Percentiles rank a stretch among this genome's conserved stretches.
phyloP scores from a whole-genome alignment of 2,888 invertebrate species.

The Cantharis lateralis region DNA sequence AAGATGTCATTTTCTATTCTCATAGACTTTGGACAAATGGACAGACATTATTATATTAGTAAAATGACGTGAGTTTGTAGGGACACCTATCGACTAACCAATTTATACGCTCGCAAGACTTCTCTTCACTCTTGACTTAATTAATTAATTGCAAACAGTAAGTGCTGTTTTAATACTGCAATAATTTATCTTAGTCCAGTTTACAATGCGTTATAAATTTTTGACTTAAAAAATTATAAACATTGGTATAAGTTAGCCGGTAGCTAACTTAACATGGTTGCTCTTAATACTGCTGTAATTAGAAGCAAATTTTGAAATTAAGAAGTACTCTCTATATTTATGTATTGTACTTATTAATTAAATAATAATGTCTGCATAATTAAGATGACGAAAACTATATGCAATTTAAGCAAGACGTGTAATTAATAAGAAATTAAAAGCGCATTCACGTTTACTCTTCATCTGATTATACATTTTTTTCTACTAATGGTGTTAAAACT shows the following conservation, averaged over 20 bases:
- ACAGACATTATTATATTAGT: conserved; percentile 31
- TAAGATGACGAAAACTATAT: conserved; percentile 30
- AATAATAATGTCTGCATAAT: conserved; percentile 32
- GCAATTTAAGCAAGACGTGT: conserved; percentile 27
- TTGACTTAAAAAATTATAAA: background rate
- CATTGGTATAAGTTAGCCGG: background rate
- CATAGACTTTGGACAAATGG: conserved; percentile 32
- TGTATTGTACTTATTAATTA: conserved; percentile 28
- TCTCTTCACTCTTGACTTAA: conserved; percentile 16
- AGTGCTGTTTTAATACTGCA: background rate
- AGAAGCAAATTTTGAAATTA: conserved; percentile 7
- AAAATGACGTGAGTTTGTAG: conserved; percentile 24
- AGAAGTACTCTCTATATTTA: conserved; percentile 8
- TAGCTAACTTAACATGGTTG: background rate
- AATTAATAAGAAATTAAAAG: conserved; percentile 31
- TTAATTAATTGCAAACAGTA: conserved; percentile 16
- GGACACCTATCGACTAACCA: conserved; percentile 29
- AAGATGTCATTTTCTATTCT: conserved; percentile 43
- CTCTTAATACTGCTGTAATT: background rate
- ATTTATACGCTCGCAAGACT: conserved; percentile 26
- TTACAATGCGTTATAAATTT: background rate
- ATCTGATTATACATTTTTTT: conserved; percentile 16
- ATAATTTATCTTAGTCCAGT: background rate
- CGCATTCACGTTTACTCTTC: conserved; percentile 28
- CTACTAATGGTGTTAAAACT: background rate